These are phyloP conservation scores for Tetraodon nigroviridis DNA, from an alignment of 2,113 vertebrate species.

Conservation along the genomic window DNA sequence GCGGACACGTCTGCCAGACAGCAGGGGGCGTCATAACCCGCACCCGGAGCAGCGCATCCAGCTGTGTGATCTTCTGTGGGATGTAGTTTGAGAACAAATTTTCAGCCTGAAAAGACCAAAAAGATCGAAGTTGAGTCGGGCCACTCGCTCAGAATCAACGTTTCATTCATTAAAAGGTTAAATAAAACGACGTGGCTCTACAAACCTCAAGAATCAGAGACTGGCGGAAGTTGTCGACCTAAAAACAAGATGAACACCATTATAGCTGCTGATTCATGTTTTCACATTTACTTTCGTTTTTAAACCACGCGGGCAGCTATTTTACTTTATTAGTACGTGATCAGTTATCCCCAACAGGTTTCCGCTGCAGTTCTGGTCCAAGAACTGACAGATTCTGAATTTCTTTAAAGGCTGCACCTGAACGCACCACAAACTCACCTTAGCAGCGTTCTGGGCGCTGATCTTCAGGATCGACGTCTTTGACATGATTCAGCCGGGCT, in stretches of 20 bases:
- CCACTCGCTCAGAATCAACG: not conserved
- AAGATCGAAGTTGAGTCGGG: not conserved
- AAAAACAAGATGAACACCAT: not conserved
- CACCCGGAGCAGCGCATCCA: conserved; percentile 79
- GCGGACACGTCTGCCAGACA: not conserved
- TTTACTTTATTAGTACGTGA: not conserved
- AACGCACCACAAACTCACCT: conserved; percentile 52
- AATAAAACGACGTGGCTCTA: not conserved
- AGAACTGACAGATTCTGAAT: not conserved
- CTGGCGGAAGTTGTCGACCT: conserved; percentile 80
- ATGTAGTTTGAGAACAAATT: conserved; percentile 76
- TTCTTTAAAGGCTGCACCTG: not conserved
- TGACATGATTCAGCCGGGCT: conserved; percentile 42
- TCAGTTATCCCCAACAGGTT: not conserved
- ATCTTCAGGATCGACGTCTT: conserved; percentile 56
- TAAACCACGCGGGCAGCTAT: conserved; percentile 7
- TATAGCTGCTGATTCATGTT: conserved; percentile 40
- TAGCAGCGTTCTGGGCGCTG: conserved; percentile 14
- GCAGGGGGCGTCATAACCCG: not conserved
- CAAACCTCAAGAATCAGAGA: conserved; percentile 78
- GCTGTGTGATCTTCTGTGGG: conserved; percentile 77
- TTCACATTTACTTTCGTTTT: conserved; percentile 56
- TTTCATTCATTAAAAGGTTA: not conserved
- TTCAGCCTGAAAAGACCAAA: conserved; percentile 70
- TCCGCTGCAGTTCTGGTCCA: too few species aligned